Evolutionary conservation across 2,888 invertebrate species (phyloP), one percentile per base, ranked within the genome.

Genomic region (Formica aserva): DNA sequence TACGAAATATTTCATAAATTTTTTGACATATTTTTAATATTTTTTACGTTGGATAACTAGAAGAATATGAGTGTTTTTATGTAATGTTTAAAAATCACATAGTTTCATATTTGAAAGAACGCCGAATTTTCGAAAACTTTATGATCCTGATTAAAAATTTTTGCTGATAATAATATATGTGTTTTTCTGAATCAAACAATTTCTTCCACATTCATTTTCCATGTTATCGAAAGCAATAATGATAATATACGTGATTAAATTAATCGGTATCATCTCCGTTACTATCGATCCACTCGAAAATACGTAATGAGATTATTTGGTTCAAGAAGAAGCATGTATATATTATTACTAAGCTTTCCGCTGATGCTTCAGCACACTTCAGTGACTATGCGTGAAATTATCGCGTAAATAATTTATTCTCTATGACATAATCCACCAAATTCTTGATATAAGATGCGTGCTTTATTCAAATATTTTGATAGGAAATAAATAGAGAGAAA

Each of bases 401-500:
- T 18, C 8, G 48, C 18, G 6, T 52, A 52, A 52, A 52, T 52
- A 52, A n/a, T 52, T n/a, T 52, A n/a, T 52, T 52, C 2, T 52
- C 8, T 52, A 18, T 45, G 18, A 45, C 4, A 11, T 41, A 38
- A 65, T 38, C 8, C 18, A 29, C 15, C 18, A 26, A 45, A 67
- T 11, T 29, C 13, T 48, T 6, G 1, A 29, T 32, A 48, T n/a
- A 6, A 29, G n/a, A 48, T 48, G 0, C 3, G 13, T 67, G 48
- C 11, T 52, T 71, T 69, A 48, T 38, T 22, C 1, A 26, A 41
- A 48, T 32, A 60, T 67, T 45, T 41, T 9, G 15, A 45, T n/a
- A 29, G 18, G 11, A 67, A 67, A 45, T 65, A 66, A 66, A 66
- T n/a, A 32, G 48, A 69, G 52, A 52, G 29, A 18, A 32, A 32